phyloP scores from a whole-genome alignment of 2,797 vertebrate genomes.

The Epinephelus coioides region DNA sequence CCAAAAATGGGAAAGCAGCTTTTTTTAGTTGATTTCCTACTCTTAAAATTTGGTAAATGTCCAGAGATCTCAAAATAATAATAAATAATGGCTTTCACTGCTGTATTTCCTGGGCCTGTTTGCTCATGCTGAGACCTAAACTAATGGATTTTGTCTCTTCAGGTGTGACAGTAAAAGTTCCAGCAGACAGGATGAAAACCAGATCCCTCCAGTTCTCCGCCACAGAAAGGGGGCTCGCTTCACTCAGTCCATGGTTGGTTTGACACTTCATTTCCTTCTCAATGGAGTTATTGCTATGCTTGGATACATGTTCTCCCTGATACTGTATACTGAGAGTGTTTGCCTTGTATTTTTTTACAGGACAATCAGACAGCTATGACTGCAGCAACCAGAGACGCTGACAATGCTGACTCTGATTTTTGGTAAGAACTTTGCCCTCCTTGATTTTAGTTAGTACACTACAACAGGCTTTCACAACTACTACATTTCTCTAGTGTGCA shows the following conservation, averaged over 20 bases:
- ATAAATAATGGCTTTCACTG: neutral
- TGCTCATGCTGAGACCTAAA: neutral
- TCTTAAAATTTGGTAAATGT: neutral
- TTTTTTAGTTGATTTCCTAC: neutral
- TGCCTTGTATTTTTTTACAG: constrained; percentile 45
- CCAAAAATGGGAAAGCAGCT: neutral
- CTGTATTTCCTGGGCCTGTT: constrained; percentile 11
- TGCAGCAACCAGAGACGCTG: constrained; percentile 21
- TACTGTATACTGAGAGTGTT: constrained; percentile 5
- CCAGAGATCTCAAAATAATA: neutral
- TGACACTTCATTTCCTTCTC: constrained; percentile 18
- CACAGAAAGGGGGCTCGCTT: constrained; percentile 64
- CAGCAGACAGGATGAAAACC: constrained; percentile 54
- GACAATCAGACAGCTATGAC: constrained; percentile 55
- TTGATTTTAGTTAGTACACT: neutral
- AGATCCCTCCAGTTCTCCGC: constrained; percentile 64
- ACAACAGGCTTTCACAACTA: neutral
- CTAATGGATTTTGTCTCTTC: constrained; percentile 37
- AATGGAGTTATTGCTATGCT: neutral
- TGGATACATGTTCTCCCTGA: constrained; percentile 10
- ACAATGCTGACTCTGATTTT: constrained; percentile 40
- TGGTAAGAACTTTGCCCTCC: constrained; percentile 68
- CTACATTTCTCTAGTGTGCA: too few species aligned
- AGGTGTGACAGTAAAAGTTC: constrained; percentile 53
- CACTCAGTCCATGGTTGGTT: constrained; percentile 66